Evolutionary conservation across 2,113 vertebrate species (phyloP).

Genomic region (Suncus etruscus): DNA sequence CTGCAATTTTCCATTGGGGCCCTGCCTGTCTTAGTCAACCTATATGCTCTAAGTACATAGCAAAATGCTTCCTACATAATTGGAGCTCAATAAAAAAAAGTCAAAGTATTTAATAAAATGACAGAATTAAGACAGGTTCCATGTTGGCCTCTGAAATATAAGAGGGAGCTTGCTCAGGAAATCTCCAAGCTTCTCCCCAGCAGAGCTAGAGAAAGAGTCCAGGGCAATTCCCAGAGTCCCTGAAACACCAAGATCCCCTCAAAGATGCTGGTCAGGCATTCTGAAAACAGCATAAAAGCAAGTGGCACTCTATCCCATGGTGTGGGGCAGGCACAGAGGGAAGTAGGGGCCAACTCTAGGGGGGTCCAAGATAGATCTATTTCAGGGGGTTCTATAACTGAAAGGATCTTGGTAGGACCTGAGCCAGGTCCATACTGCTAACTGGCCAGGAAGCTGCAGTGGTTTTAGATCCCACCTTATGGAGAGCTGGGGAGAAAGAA

Average conservation of each 20-base stretch:
- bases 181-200: neutral
- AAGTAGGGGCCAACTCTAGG: neutral
- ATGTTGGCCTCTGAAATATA: constrained; percentile 13
- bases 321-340: neutral
- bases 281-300: neutral
- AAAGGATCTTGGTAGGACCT: neutral
- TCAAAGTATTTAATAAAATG: constrained; percentile 45
- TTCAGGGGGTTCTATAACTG: neutral
- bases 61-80: constrained; percentile 22
- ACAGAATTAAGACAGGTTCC: neutral
- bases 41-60: constrained; percentile 8
- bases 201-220: neutral
- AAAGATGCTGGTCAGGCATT: neutral
- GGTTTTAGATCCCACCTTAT: too few relatives aligned
- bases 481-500: too few relatives aligned
- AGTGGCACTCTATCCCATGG: neutral
- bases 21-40: constrained; percentile 29
- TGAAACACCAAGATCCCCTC: neutral
- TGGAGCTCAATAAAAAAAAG: constrained; percentile 27
- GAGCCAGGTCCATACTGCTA: neutral
- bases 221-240: neutral
- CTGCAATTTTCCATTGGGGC: neutral
- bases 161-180: neutral
- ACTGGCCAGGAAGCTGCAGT: neutral
- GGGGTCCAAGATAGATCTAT: neutral